Evolutionary conservation across 2,797 vertebrate genomes (phyloP).

Genomic region (Hydrocynus forskahlii): DNA sequence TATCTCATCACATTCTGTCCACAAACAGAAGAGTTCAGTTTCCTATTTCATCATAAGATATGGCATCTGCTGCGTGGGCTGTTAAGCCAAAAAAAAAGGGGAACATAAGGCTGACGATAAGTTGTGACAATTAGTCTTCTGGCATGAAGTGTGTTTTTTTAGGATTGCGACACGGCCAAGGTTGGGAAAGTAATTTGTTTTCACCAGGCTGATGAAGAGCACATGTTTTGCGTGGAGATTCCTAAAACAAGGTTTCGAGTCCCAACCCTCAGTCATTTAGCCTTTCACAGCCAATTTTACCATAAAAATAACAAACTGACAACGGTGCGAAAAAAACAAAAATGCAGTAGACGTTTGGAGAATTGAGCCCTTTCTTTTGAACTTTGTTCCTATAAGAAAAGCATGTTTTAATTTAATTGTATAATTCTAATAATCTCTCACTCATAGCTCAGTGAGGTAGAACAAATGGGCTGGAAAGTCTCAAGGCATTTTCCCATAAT

Average conservation of each 20-base stretch:
- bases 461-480: no score
- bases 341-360: no score
- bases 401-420: neutral
- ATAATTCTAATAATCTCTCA: neutral
- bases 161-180: neutral
- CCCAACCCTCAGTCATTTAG: neutral
- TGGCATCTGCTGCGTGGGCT: conserved; percentile 1
- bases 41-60: conserved; percentile 13
- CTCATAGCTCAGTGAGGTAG: neutral
- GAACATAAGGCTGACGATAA: conserved; percentile 7
- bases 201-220: neutral
- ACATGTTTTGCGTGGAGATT: conserved; percentile 16
- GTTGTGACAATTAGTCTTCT: conserved; percentile 8
- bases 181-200: conserved; percentile 21
- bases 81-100: neutral
- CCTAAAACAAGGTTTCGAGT: neutral
- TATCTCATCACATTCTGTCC: neutral
- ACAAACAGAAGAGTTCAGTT: neutral
- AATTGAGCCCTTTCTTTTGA: no score
- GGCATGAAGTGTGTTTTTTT: conserved; percentile 20
- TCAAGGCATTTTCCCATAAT: no score
- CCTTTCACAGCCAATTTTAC: neutral
- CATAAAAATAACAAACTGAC: neutral
- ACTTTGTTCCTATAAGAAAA: neutral
- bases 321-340: neutral